These are phyloP conservation scores for Malachius bipustulatus DNA, from an alignment of 2,888 invertebrate genomes.

Conservation along the genomic window DNA sequence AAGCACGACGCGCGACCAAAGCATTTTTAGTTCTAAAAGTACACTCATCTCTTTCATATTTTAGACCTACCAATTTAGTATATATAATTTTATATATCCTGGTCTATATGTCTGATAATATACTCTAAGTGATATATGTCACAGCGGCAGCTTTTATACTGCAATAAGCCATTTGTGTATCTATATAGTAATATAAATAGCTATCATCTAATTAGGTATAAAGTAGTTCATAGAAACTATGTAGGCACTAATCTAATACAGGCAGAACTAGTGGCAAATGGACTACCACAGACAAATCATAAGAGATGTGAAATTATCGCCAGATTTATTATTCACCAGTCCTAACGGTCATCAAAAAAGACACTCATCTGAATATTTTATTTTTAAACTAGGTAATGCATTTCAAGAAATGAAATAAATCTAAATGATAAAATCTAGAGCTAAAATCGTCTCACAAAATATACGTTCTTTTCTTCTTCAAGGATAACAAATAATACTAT, in stretches of 20 bases:
- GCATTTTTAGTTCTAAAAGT: too few relatives aligned
- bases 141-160: constrained; percentile 2
- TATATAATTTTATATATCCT: constrained; percentile 1
- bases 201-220: constrained; percentile 27
- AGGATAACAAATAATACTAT: too few relatives aligned
- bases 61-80: background rate
- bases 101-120: constrained; percentile 2
- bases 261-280: constrained; percentile 30
- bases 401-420: too few relatives aligned
- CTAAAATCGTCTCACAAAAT: too few relatives aligned
- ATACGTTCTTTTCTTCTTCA: too few relatives aligned
- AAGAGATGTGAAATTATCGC: background rate
- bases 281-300: constrained; percentile 3
- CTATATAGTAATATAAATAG: constrained; percentile 22
- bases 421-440: too few relatives aligned
- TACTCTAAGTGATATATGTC: constrained; percentile 1
- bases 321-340: too few relatives aligned
- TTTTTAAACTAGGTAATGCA: too few relatives aligned
- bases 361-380: too few relatives aligned
- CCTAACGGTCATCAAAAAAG: too few relatives aligned
- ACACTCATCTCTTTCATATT: too few relatives aligned
- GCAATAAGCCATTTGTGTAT: constrained; percentile 3
- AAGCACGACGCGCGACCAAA: too few relatives aligned
- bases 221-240: constrained; percentile 25
- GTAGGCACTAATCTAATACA: constrained; percentile 34